phyloP scores from a whole-genome alignment of 2,797 vertebrate genomes.

The Hoplostethus mediterraneus region DNA sequence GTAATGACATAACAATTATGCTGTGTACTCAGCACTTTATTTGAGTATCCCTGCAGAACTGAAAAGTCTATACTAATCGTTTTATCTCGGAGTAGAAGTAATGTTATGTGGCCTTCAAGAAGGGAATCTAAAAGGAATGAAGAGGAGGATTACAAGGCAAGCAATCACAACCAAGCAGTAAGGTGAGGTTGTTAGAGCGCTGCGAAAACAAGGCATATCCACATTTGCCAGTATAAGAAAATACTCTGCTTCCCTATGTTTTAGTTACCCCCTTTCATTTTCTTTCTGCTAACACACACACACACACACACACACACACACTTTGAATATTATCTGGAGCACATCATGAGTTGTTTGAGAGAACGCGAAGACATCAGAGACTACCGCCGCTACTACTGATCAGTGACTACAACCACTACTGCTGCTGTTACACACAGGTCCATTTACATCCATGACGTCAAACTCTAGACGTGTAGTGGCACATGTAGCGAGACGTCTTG shows the following conservation, averaged over 20 bases:
- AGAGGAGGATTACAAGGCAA: not conserved
- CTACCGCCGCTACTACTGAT: not conserved
- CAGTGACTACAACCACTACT: not conserved
- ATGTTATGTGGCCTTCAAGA: constrained; percentile 11
- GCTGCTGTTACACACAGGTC: not conserved
- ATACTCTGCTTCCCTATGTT: constrained; percentile 1
- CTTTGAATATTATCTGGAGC: constrained; percentile 27
- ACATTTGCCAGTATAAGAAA: constrained; percentile 9
- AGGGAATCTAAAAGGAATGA: constrained; percentile 25
- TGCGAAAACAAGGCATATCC: constrained; percentile 15
- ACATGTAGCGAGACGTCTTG: constrained; percentile 1
- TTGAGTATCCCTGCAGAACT: not conserved
- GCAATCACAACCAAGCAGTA: not conserved
- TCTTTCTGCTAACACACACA: constrained; percentile 1
- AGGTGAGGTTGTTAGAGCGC: constrained; percentile 10
- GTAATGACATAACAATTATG: not conserved
- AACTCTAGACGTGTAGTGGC: not conserved
- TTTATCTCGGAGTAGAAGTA: not conserved
- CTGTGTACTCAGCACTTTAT: not conserved
- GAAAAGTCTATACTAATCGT: not conserved
- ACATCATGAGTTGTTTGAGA: not conserved
- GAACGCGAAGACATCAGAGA: not conserved
- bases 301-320: not conserved
- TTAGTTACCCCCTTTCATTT: not conserved
- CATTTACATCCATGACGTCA: not conserved